Evolutionary conservation across 2,113 vertebrate genomes (phyloP), one percentile per base, ranked within the genome.

Genomic region (Rissa tridactyla): DNA sequence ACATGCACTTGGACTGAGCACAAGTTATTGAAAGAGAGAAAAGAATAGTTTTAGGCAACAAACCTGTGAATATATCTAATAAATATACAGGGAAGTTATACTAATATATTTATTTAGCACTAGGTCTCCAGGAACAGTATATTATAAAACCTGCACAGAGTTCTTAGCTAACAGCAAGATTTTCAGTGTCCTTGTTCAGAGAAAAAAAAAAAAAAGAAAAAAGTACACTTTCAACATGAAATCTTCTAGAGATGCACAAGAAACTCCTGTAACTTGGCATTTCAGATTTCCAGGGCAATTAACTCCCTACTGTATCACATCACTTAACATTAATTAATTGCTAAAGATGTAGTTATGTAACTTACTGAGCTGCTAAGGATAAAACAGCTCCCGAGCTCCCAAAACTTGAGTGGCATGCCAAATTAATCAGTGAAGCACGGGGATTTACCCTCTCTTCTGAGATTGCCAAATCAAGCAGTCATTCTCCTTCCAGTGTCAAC

Each of bases 301-400:
- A 96, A 92, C 95, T 97, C 94, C 90, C 94, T 44, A 93, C 72
- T 95, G 95, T 75, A 97, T 86, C 92, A 94, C 80, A 92, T 86
- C 96, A 94, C 88, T 96, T 95, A 95, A 92, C 46, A 87, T 91
- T 95, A 96, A 96, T 97, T 96, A 97, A 96, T 92, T 95, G 91
- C 88, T 96, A 75, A 96, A 96, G 88, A 95, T 91, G 83, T 94
- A 94, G 92, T 96, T 96, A 95, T 51, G 77, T 91, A 95, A 91
- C 88, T 94, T 95, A 81, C 2, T 64, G 83, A 96, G 86, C 81
- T 95, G 83, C 92, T 86, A 94, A 86, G 76, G 94, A 96, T 84
- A 88, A 95, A 92, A 84, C 40, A 51, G 86, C 69, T 96, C 92
- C 91, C 1, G 6, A 93, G 71, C 62, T 95, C 72, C 92, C 76